phyloP scores from a whole-genome alignment of 2,888 invertebrate species.

The Rugalucina vietnamica region DNA sequence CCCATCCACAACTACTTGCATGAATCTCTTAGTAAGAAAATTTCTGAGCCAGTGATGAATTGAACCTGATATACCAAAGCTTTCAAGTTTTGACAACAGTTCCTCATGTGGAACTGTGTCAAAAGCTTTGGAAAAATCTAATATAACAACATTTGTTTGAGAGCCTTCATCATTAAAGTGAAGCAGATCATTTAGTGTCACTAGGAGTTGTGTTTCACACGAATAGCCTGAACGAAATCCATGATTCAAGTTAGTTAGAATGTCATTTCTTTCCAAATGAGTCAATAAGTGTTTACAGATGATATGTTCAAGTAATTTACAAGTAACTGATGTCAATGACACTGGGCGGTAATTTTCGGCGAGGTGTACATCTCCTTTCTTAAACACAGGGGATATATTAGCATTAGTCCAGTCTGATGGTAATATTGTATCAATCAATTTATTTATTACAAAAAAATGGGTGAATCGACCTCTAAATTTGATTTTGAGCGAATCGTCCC shows the following conservation, averaged over 20 bases:
- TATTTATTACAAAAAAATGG: too few relatives aligned
- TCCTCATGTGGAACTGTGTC: background rate
- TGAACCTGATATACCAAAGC: background rate
- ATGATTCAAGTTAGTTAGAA: conserved; percentile 20
- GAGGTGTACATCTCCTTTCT: conserved; percentile 14
- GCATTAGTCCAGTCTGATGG: conserved; percentile 23
- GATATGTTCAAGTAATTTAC: conserved; percentile 26
- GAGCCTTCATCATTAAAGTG: background rate
- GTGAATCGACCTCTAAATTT: too few relatives aligned
- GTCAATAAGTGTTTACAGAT: conserved; percentile 47
- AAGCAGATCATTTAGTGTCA: conserved; percentile 22
- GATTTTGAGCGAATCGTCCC: too few relatives aligned
- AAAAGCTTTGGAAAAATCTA: conserved; percentile 18
- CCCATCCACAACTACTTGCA: conserved; percentile 33
- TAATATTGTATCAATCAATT: too few relatives aligned
- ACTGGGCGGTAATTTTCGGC: conserved; percentile 4
- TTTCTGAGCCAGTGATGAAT: background rate
- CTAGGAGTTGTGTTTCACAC: conserved; percentile 6
- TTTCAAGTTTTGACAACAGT: conserved; percentile 11
- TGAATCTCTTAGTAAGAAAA: conserved; percentile 16
- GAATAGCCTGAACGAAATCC: conserved; percentile 23
- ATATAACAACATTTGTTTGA: conserved; percentile 13
- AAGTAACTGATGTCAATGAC: conserved; percentile 18
- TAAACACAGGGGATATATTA: conserved; percentile 19
- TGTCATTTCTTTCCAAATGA: conserved; percentile 24